These are phyloP conservation scores for Agelas oroides DNA, from an alignment of 37 sponge, comb jelly and placozoan species.

Conservation along the genomic window DNA sequence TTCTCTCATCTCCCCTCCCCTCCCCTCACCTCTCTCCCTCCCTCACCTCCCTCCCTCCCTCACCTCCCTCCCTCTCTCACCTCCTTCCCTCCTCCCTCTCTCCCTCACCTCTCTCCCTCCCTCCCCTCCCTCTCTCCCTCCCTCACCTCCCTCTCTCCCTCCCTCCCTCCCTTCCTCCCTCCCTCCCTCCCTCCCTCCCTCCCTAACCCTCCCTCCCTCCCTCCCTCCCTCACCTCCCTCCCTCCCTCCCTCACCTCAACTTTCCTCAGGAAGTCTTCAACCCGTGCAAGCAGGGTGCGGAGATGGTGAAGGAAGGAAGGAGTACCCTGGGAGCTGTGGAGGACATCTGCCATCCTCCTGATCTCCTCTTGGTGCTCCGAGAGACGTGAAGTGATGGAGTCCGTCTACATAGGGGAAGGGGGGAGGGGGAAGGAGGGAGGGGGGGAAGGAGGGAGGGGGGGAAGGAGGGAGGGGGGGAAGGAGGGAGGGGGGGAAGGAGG, in stretches of 20 bases:
- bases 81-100: neutral
- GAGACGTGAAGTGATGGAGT: neutral
- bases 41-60: neutral
- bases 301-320: conserved; percentile 52
- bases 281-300: conserved; percentile 10
- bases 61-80: neutral
- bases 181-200: neutral
- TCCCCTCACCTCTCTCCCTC: neutral
- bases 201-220: neutral
- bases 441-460: neutral
- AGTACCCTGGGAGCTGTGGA: neutral
- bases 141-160: no score
- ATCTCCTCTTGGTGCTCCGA: conserved; percentile 38
- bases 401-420: neutral
- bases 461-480: neutral
- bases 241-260: conserved; percentile 1
- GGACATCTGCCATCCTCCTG: conserved; percentile 21
- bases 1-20: no score
- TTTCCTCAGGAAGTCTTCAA: conserved; percentile 26
- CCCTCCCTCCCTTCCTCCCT: no score
- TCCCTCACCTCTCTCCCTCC: neutral
- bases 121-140: neutral
- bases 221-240: neutral
- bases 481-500: neutral
- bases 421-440: neutral